phyloP scores from a whole-genome alignment of 2,888 invertebrate species.

The Drosophila falleni region DNA sequence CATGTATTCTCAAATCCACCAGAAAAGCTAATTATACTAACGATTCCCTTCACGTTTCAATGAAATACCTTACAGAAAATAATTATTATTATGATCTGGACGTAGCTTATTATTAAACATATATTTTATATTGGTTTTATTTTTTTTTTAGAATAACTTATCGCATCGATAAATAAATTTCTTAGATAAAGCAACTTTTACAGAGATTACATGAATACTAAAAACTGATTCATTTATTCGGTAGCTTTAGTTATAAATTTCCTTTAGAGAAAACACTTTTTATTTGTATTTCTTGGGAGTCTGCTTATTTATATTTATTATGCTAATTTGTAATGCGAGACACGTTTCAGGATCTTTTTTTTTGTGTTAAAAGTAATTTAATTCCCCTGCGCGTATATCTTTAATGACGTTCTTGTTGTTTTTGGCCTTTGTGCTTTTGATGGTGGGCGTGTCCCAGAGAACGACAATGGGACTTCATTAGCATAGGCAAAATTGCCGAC shows the following conservation, averaged over 20 bases:
- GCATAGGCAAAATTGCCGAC: slow-evolving; percentile 60
- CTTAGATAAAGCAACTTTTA: not conserved
- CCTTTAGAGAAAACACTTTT: slow-evolving; percentile 7
- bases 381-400: slow-evolving; percentile 42
- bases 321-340: slow-evolving; percentile 58
- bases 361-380: slow-evolving; percentile 53
- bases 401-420: slow-evolving; percentile 18
- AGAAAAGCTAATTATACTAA: not conserved
- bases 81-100: not conserved
- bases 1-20: not conserved
- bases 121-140: not conserved
- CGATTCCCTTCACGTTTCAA: not conserved
- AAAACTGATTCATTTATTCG: slow-evolving; percentile 7
- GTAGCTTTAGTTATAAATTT: slow-evolving; percentile 9
- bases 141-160: not conserved
- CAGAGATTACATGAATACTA: not conserved
- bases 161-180: not conserved
- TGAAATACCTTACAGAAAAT: not conserved
- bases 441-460: slow-evolving; percentile 53
- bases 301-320: slow-evolving; percentile 49
- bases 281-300: slow-evolving; percentile 18
- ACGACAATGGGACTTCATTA: slow-evolving; percentile 69
- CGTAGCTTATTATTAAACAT: not conserved
- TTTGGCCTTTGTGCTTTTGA: slow-evolving; percentile 9
- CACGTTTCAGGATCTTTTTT: slow-evolving; percentile 55